Evolutionary conservation across 2,797 vertebrate genomes (phyloP).

Genomic region (Xyrichtys novacula): DNA sequence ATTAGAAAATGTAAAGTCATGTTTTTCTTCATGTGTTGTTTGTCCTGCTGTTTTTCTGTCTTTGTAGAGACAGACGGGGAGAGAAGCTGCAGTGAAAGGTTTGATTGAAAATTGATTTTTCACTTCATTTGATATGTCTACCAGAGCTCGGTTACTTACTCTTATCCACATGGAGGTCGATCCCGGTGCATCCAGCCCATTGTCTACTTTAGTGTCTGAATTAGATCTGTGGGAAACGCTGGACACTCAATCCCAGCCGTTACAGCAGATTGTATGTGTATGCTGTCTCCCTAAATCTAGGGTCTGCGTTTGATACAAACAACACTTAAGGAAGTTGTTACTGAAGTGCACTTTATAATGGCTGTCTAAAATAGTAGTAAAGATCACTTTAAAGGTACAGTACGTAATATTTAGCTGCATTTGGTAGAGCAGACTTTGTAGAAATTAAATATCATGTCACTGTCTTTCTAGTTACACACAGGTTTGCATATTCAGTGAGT

Average conservation of each 20-base stretch:
- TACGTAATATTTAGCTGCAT: too few relatives aligned
- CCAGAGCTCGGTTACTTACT: background rate
- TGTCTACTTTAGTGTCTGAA: conserved; percentile 1
- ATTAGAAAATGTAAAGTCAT: background rate
- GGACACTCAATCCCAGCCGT: conserved; percentile 5
- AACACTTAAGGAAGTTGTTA: background rate
- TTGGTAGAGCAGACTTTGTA: too few relatives aligned
- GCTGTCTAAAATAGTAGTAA: background rate
- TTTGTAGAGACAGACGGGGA: background rate
- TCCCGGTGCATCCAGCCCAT: background rate
- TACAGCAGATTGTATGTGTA: background rate
- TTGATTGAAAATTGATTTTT: conserved; percentile 52
- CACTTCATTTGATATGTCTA: conserved; percentile 13
- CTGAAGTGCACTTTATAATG: background rate
- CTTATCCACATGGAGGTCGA: background rate
- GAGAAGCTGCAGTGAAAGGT: conserved; percentile 9
- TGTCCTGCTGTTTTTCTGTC: background rate
- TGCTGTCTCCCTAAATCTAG: background rate
- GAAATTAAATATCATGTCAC: too few relatives aligned
- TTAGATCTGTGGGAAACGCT: conserved; percentile 1
- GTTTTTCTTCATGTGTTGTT: background rate
- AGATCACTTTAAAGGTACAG: background rate
- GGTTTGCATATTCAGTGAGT: too few relatives aligned
- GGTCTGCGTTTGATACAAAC: background rate
- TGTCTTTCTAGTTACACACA: too few relatives aligned